Conservation (phyloP, 2,113 vertebrate genomes). For the Ibidorhyncha struthersii region DNA sequence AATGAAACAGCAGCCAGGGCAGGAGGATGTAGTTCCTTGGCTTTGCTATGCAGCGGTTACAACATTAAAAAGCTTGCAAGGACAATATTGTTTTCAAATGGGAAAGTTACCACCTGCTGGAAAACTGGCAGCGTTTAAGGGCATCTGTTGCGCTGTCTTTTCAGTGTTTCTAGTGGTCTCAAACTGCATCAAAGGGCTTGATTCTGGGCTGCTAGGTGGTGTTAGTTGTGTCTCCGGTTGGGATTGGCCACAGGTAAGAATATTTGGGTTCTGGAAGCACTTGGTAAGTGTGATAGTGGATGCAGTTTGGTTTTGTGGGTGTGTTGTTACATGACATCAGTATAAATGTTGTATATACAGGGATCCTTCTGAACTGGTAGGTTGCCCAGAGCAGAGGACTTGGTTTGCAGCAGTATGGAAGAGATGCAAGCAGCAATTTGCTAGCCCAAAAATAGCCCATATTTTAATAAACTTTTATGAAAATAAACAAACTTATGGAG, state of each 20-base stretch:
- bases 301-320: background rate
- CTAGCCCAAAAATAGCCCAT: background rate
- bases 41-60: background rate
- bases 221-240: accelerated
- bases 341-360: background rate
- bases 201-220: background rate
- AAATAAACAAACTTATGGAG: background rate
- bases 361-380: background rate
- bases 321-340: background rate
- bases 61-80: background rate
- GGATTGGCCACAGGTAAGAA: background rate
- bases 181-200: background rate
- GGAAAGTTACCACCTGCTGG: background rate
- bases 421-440: background rate
- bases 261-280: background rate
- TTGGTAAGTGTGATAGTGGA: background rate
- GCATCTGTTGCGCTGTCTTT: background rate
- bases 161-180: background rate
- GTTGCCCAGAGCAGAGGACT: background rate
- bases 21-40: background rate
- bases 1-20: background rate
- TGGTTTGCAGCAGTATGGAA: background rate
- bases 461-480: background rate
- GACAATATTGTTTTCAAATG: background rate
- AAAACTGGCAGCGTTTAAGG: background rate